Evolutionary conservation across 2,113 vertebrate genomes (phyloP).

Genomic region (human): DNA sequence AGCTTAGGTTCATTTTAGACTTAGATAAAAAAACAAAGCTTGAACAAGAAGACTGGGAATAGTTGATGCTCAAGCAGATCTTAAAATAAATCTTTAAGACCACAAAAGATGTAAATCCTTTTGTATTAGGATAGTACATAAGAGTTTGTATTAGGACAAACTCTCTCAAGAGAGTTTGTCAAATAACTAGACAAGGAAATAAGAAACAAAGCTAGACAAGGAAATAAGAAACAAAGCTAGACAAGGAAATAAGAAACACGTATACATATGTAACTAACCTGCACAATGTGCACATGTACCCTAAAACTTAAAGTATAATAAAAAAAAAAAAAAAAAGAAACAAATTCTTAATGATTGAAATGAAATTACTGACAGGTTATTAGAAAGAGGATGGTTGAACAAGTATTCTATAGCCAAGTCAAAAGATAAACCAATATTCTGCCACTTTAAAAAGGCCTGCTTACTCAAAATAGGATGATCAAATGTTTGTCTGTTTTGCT

Average conservation of each 20-base stretch:
- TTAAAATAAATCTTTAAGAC: constrained; percentile 16
- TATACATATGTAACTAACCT: too few relatives aligned
- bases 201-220: background rate
- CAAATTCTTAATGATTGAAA: constrained; percentile 35
- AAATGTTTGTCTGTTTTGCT: background rate
- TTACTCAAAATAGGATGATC: background rate
- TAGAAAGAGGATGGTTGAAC: background rate
- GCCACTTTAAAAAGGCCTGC: background rate
- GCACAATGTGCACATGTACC: too few relatives aligned
- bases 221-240: background rate
- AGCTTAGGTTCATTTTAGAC: background rate
- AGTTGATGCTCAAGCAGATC: background rate
- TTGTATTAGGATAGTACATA: background rate
- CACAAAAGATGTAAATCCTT: background rate
- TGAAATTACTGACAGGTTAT: background rate
- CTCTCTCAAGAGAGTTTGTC: background rate
- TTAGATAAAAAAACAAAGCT: constrained; percentile 5
- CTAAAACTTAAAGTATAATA: too few relatives aligned
- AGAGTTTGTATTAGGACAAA: background rate
- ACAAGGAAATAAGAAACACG: background rate
- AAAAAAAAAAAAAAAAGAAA: too few relatives aligned
- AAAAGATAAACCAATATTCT: background rate
- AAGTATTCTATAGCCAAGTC: background rate
- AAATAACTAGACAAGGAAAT: too few relatives aligned
- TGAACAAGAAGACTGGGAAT: background rate